Percentiles rank a stretch among this genome's conserved stretches.
Conservation (phyloP, 2,113 vertebrate species). For the Emydocephalus ijimae region DNA sequence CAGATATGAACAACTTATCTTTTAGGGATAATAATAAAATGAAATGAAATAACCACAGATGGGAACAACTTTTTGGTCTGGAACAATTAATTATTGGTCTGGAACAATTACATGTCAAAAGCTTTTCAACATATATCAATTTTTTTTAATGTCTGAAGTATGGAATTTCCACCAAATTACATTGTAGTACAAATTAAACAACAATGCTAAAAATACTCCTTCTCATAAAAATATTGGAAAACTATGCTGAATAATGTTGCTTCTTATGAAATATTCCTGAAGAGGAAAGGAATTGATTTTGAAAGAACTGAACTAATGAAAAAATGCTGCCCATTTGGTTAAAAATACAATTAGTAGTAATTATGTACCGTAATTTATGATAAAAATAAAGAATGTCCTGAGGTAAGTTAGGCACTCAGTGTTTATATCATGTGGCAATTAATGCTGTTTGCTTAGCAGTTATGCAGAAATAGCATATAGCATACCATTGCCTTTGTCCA, state of each 20-base stretch:
- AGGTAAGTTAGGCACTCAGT: neutral
- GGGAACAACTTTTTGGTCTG: neutral
- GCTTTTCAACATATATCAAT: neutral
- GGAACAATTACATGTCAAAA: slow-evolving; percentile 19
- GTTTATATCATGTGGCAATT: neutral
- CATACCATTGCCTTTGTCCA: neutral
- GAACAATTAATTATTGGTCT: slow-evolving; percentile 16
- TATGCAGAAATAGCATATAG: neutral
- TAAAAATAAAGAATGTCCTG: neutral
- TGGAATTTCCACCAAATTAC: slow-evolving; percentile 27
- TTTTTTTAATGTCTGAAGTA: slow-evolving; percentile 12
- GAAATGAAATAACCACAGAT: neutral
- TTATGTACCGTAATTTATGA: neutral
- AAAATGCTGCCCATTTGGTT: neutral
- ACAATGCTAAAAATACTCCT: neutral
- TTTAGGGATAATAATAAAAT: neutral
- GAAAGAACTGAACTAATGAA: neutral
- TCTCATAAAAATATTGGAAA: neutral
- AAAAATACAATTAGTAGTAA: neutral
- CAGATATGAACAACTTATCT: neutral
- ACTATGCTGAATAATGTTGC: neutral
- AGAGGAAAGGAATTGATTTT: neutral
- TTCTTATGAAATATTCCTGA: neutral
- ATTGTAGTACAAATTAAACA: neutral
- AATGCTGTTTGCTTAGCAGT: neutral